These are phyloP conservation scores for Megaleporinus macrocephalus DNA, from an alignment of 2,113 vertebrate species.

Conservation along the genomic window DNA sequence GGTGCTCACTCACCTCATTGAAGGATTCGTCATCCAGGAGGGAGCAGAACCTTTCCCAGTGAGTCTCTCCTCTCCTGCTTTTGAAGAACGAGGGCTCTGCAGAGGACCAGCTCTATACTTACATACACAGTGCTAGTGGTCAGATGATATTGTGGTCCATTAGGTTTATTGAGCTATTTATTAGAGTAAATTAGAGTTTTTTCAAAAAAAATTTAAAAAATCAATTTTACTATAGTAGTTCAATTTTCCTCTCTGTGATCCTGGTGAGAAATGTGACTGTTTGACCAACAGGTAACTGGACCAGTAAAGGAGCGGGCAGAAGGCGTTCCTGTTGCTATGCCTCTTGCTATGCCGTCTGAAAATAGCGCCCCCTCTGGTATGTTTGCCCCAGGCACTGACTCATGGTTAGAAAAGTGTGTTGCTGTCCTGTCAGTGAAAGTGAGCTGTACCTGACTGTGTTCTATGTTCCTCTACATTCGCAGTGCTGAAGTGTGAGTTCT, in stretches of 20 bases:
- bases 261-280: neutral
- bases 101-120: neutral
- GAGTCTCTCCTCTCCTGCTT: slow-evolving; percentile 59
- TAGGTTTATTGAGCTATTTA: too few species aligned
- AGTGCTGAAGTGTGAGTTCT: slow-evolving; percentile 96
- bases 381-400: slow-evolving; percentile 17
- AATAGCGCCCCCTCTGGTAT: slow-evolving; percentile 68
- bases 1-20: slow-evolving; percentile 97
- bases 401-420: neutral
- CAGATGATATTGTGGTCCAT: neutral
- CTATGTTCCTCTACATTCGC: slow-evolving; percentile 40
- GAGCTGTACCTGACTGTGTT: neutral
- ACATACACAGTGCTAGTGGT: neutral
- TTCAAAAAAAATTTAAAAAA: too few species aligned
- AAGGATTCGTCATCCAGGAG: slow-evolving; percentile 98
- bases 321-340: slow-evolving; percentile 69
- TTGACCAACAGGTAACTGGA: slow-evolving; percentile 74
- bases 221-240: too few species aligned
- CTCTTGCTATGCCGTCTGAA: slow-evolving; percentile 68
- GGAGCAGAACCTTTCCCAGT: slow-evolving; percentile 98
- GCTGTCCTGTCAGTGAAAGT: neutral
- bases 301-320: slow-evolving; percentile 76
- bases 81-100: neutral
- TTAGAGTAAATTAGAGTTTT: too few species aligned
- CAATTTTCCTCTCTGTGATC: too few species aligned